These are phyloP conservation scores for Pogonocherus hispidulus DNA, from an alignment of 2,888 invertebrate genomes.

Conservation along the genomic window DNA sequence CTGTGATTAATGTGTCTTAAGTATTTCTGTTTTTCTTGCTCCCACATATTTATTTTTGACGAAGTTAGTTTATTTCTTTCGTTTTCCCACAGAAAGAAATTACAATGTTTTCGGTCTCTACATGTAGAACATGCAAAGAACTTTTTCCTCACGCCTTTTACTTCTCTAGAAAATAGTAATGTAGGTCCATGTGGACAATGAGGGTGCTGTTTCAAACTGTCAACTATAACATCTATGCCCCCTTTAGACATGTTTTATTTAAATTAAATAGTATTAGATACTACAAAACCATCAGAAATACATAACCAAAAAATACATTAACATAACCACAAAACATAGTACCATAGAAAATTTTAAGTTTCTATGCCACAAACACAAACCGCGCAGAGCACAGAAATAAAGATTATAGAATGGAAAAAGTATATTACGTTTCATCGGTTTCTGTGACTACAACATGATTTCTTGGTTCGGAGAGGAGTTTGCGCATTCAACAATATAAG, in stretches of 20 bases:
- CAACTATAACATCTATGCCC: constrained; percentile 71
- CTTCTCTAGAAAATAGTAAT: constrained; percentile 74
- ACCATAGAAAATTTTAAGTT: too few species aligned
- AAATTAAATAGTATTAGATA: neutral
- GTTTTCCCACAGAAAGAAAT: constrained; percentile 75
- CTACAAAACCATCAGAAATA: too few species aligned
- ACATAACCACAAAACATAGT: too few species aligned
- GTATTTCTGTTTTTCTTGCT: constrained; percentile 67
- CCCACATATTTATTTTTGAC: constrained; percentile 69
- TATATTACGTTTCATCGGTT: too few species aligned
- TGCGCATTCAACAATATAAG: too few species aligned
- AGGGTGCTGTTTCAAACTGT: constrained; percentile 76
- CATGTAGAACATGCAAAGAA: constrained; percentile 90
- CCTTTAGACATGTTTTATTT: neutral
- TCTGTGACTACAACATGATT: too few species aligned
- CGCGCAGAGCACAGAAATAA: too few species aligned
- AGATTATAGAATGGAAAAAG: too few species aligned
- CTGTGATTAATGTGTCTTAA: constrained; percentile 71
- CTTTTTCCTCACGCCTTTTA: constrained; percentile 66
- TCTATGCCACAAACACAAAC: too few species aligned
- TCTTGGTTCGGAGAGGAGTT: too few species aligned
- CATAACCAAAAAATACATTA: too few species aligned
- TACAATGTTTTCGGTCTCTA: constrained; percentile 83
- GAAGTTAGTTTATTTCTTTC: constrained; percentile 67
- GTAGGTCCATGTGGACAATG: constrained; percentile 84